phyloP scores from a whole-genome alignment of 1,140 invertebrate genomes.

The Heliconius melpomene region DNA sequence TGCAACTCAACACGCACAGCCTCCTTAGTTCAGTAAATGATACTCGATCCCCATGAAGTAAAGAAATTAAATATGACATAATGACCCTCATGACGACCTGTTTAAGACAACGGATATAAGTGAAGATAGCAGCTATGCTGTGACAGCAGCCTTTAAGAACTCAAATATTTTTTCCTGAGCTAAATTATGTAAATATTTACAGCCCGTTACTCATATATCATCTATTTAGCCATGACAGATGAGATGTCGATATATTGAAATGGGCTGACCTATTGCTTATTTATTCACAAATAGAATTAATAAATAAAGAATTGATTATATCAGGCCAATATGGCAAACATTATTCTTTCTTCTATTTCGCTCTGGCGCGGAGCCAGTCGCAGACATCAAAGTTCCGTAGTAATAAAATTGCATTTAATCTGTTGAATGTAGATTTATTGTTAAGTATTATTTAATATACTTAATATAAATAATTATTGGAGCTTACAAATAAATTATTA shows the following conservation, averaged over 20 bases:
- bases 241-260: neutral
- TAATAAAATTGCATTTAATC: slow-evolving; percentile 27
- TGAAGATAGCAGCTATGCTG: neutral
- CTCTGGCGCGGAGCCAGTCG: slow-evolving; percentile 28
- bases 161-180: neutral
- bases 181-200: neutral
- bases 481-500: neutral
- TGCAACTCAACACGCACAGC: no score
- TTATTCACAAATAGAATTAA: slow-evolving; percentile 26
- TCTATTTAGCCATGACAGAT: neutral
- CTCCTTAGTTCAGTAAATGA: no score
- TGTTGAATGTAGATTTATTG: slow-evolving; percentile 5
- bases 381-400: slow-evolving; percentile 21
- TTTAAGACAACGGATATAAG: no score
- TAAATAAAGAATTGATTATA: slow-evolving; percentile 35
- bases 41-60: no score
- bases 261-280: neutral
- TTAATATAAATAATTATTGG: neutral
- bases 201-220: neutral
- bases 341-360: slow-evolving; percentile 26
- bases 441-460: neutral
- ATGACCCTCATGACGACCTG: fast-evolving
- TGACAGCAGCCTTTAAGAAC: no score
- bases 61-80: no score
- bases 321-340: slow-evolving; percentile 5